Evolutionary conservation across 2,113 vertebrate species (phyloP).

Genomic region (Phyllostomus discolor): DNA sequence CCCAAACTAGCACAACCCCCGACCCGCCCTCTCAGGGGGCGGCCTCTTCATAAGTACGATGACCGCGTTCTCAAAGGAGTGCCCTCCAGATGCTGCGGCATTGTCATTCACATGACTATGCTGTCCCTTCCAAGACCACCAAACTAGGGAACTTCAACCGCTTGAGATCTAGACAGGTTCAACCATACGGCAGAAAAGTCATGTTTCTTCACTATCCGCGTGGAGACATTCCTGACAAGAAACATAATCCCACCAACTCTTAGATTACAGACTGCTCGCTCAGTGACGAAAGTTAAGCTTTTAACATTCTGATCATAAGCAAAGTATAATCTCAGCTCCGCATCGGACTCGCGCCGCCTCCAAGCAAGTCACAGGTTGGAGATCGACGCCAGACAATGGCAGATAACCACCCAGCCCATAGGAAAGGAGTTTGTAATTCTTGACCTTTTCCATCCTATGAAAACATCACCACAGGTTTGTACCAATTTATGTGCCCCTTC

Average conservation of each 20-base stretch:
- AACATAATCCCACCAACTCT: neutral
- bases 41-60: neutral
- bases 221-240: neutral
- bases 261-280: neutral
- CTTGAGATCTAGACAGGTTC: neutral
- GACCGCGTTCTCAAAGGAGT: neutral
- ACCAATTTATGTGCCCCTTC: neutral
- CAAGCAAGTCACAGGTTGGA: neutral
- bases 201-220: neutral
- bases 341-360: neutral
- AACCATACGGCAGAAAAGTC: neutral
- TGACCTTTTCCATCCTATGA: neutral
- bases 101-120: neutral
- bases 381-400: neutral
- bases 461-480: neutral
- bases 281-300: neutral
- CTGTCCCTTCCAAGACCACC: neutral
- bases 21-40: rapidly evolving
- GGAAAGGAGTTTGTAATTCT: neutral
- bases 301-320: constrained; percentile 4
- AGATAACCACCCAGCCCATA: neutral
- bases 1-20: neutral
- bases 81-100: neutral
- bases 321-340: neutral
- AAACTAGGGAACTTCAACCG: neutral